Percentiles rank a stretch among this genome's conserved stretches.
phyloP scores from a whole-genome alignment of 2,888 invertebrate genomes.

The Timema cristinae region DNA sequence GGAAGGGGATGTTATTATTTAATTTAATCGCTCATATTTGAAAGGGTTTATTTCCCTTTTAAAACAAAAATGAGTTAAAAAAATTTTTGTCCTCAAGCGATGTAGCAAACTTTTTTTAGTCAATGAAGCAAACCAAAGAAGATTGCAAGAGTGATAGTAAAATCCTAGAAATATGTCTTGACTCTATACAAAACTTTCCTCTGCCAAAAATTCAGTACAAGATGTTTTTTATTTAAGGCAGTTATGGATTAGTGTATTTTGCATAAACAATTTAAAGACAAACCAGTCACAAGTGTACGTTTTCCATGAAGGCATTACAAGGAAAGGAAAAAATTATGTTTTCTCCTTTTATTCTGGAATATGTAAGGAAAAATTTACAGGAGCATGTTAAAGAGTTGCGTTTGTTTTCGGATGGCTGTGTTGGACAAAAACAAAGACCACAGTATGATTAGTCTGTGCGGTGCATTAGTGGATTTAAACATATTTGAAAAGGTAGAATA shows the following conservation, averaged over 20 bases:
- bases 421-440: conserved; percentile 8
- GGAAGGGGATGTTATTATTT: no score
- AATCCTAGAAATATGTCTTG: neutral
- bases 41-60: no score
- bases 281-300: neutral
- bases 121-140: neutral
- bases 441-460: neutral
- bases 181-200: neutral
- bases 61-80: no score
- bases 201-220: neutral
- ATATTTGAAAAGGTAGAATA: neutral
- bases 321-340: neutral
- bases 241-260: neutral
- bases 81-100: neutral
- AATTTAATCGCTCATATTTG: no score
- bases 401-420: conserved; percentile 6
- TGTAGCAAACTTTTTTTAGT: neutral
- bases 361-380: neutral
- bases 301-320: conserved; percentile 7
- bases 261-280: neutral
- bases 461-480: neutral
- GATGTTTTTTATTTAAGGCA: neutral
- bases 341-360: neutral
- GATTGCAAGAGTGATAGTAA: neutral
- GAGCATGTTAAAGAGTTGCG: neutral